phyloP scores from a whole-genome alignment of 92 coral and sea anemone genomes.

The Parazoanthus atlanticus region DNA sequence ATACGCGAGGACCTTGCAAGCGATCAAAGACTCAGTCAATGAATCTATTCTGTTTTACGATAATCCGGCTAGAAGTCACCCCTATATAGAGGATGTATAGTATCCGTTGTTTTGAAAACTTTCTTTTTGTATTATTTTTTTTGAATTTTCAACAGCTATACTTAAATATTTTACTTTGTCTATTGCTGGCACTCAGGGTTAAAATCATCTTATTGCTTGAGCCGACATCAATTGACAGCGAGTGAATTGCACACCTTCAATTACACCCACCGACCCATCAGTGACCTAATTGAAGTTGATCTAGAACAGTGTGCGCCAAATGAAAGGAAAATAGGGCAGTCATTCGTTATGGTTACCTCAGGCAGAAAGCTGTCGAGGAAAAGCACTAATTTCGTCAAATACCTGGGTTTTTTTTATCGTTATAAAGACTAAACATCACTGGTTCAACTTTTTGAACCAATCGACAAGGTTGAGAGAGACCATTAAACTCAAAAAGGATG shows the following conservation, averaged over 20 bases:
- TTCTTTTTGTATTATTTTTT: background rate
- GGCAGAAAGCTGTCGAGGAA: background rate
- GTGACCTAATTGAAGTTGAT: background rate
- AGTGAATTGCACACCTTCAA: background rate
- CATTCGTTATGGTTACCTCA: background rate
- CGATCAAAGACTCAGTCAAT: background rate
- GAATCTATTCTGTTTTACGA: background rate
- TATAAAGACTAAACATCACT: background rate
- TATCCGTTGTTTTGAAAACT: slow-evolving; percentile 14
- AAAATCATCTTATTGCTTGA: background rate
- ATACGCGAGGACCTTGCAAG: background rate
- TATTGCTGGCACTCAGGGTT: background rate
- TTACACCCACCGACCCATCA: no score
- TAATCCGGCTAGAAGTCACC: no score
- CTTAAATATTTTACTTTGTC: background rate
- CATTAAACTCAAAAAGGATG: background rate
- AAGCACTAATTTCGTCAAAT: background rate
- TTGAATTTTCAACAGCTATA: background rate
- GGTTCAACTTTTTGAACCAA: background rate
- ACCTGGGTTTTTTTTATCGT: background rate
- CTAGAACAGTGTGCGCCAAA: background rate
- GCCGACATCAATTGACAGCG: background rate
- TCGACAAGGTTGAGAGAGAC: background rate
- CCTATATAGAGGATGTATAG: background rate
- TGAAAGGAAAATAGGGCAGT: background rate